A percentile compares a stretch with the other conserved stretches of the same genome.
phyloP scores from a whole-genome alignment of 2,888 invertebrate species.

The Coelogynopora nodosa region DNA sequence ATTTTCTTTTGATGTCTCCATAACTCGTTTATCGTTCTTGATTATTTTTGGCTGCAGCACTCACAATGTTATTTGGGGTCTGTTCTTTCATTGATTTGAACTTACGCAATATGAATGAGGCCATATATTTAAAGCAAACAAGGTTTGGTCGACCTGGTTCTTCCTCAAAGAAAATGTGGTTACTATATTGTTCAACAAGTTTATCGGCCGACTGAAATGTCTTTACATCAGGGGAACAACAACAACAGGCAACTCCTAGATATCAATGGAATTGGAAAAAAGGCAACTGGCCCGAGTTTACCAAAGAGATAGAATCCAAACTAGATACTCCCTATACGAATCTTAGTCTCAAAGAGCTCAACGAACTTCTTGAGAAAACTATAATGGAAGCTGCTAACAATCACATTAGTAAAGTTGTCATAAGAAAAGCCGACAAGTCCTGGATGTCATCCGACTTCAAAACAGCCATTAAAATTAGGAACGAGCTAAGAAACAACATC shows the following conservation, averaged over 20 bases:
- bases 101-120: background rate
- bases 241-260: too few species aligned
- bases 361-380: too few species aligned
- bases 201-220: too few species aligned
- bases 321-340: too few species aligned
- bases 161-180: background rate
- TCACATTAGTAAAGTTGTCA: background rate
- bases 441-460: background rate
- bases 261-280: too few species aligned
- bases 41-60: background rate
- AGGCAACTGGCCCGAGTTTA: too few species aligned
- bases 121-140: background rate
- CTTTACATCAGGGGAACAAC: too few species aligned
- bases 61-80: background rate
- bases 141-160: background rate
- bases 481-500: background rate
- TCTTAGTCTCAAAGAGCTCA: too few species aligned
- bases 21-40: background rate
- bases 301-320: too few species aligned
- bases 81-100: background rate
- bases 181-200: background rate
- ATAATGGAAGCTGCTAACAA: background rate
- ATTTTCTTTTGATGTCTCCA: background rate
- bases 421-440: background rate
- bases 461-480: background rate